Evolutionary conservation across 2,888 invertebrate species (phyloP).

Genomic region (Ecdyonurus torrentis): DNA sequence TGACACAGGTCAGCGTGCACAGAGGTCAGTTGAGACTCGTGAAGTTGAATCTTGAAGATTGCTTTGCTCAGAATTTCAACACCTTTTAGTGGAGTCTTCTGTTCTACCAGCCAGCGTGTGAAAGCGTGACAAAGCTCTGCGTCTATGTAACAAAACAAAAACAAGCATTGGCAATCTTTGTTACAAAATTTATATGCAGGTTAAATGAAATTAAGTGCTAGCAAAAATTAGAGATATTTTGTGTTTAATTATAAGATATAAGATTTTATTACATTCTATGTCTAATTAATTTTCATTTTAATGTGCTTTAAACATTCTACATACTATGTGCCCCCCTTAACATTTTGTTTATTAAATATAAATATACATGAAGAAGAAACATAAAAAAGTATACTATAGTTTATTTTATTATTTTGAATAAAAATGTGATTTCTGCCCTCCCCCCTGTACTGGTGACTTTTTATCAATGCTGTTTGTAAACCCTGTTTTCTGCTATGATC

Average conservation of each 20-base stretch:
- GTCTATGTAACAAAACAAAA: slow-evolving; percentile 36
- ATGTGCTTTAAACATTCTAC: background rate
- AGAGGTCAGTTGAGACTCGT: slow-evolving; percentile 80
- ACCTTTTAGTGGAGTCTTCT: slow-evolving; percentile 63
- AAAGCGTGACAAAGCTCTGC: slow-evolving; percentile 77
- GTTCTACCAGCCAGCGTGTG: slow-evolving; percentile 59
- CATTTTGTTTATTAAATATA: no score
- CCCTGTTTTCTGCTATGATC: no score
- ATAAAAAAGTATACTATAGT: no score
- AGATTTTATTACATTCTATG: no score
- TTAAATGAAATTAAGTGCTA: background rate
- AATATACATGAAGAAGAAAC: no score
- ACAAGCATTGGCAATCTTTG: background rate
- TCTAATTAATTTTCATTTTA: background rate
- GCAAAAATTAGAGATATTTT: slow-evolving; percentile 4
- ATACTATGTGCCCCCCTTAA: no score
- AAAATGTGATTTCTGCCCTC: no score
- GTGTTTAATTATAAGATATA: background rate
- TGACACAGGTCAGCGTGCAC: slow-evolving; percentile 90
- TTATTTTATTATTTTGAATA: no score
- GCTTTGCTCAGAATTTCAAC: slow-evolving; percentile 68
- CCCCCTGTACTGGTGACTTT: no score
- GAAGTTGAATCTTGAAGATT: slow-evolving; percentile 72
- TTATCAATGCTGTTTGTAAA: no score
- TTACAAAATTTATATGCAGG: background rate